phyloP scores from a whole-genome alignment of 2,113 vertebrate genomes.

The Mesitornis unicolor region DNA sequence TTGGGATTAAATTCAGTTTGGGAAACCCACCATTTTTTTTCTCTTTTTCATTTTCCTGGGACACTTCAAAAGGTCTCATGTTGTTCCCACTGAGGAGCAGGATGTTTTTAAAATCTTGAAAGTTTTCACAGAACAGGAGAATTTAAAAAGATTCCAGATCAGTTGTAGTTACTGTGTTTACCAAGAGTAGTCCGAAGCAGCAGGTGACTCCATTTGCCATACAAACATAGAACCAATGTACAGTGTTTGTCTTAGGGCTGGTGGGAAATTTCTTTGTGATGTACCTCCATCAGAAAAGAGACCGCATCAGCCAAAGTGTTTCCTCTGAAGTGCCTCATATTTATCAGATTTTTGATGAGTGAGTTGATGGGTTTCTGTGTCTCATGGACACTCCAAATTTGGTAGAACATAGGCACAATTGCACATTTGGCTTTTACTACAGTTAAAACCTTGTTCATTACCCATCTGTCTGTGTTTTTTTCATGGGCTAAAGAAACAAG shows the following conservation, averaged over 20 bases:
- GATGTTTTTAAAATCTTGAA: neutral
- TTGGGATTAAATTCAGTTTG: neutral
- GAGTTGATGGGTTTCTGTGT: neutral
- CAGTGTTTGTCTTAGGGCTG: neutral
- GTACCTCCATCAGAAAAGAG: neutral
- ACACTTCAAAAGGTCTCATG: neutral
- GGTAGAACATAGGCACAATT: neutral
- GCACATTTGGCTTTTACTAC: neutral
- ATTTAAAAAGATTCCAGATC: neutral
- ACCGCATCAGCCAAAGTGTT: neutral
- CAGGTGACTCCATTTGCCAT: neutral
- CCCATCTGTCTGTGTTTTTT: neutral
- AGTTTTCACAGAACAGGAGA: neutral
- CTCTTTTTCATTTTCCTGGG: neutral
- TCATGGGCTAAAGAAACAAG: neutral
- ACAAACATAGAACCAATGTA: neutral
- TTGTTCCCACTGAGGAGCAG: neutral
- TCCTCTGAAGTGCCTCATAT: neutral
- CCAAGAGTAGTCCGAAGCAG: neutral
- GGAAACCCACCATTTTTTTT: rapidly evolving
- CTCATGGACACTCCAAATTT: neutral
- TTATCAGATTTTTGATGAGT: neutral
- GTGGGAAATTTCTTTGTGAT: neutral
- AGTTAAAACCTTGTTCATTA: neutral
- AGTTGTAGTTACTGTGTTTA: neutral